Conservation (phyloP, 1,140 invertebrate genomes). For the Homarus americanus region DNA sequence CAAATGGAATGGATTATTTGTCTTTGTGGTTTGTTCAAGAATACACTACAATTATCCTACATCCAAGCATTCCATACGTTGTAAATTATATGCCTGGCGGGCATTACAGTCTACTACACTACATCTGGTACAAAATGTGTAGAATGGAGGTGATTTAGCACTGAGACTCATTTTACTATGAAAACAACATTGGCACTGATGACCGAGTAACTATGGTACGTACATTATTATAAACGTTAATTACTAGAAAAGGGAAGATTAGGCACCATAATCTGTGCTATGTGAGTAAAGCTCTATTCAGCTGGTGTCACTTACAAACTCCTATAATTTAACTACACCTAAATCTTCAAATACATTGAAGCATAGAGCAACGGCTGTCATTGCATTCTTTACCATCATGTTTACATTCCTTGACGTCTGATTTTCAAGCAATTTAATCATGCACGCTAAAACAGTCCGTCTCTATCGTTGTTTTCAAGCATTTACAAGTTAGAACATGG, state of each 20-base stretch:
- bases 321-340: not conserved
- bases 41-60: not conserved
- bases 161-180: not conserved
- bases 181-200: not conserved
- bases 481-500: too few species aligned
- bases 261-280: not conserved
- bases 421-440: too few species aligned
- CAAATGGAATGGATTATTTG: not conserved
- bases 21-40: not conserved
- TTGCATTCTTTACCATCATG: not conserved
- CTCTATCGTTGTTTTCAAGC: too few species aligned
- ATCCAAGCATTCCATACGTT: not conserved
- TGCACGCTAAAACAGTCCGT: too few species aligned
- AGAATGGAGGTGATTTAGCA: not conserved
- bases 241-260: not conserved
- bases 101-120: not conserved
- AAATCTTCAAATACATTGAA: not conserved
- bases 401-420: not conserved
- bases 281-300: not conserved
- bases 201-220: not conserved
- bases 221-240: not conserved
- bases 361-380: not conserved
- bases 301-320: not conserved
- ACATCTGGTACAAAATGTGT: constrained; percentile 8
- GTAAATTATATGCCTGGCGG: not conserved